Evolutionary conservation across 2,888 invertebrate genomes (phyloP).

Genomic region (Volucella zonaria): DNA sequence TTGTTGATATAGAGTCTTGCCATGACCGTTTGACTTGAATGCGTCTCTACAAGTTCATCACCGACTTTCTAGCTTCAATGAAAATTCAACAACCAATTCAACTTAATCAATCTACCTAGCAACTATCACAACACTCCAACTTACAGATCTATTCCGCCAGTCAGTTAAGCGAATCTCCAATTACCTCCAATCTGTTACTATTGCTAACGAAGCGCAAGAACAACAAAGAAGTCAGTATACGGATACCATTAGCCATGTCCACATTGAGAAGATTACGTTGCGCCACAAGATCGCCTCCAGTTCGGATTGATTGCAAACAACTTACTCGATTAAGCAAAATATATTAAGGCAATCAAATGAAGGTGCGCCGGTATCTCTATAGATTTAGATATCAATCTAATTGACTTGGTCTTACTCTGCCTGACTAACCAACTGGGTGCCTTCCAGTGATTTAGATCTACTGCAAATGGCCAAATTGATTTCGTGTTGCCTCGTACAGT

Average conservation of each 20-base stretch:
- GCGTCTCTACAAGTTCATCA: too few relatives aligned
- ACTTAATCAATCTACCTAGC: too few relatives aligned
- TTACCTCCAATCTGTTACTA: conserved; percentile 8
- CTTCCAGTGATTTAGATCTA: conserved; percentile 48
- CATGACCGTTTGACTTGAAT: too few relatives aligned
- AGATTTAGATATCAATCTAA: conserved; percentile 66
- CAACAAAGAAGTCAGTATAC: conserved; percentile 21
- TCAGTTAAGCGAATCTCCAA: conserved; percentile 10
- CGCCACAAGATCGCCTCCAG: conserved; percentile 35
- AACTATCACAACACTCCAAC: too few relatives aligned
- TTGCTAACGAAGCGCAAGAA: conserved; percentile 5
- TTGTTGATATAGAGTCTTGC: too few relatives aligned
- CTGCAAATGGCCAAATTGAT: conserved; percentile 61
- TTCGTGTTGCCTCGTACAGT: conserved; percentile 46
- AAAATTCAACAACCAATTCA: too few relatives aligned
- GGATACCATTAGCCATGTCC: conserved; percentile 16
- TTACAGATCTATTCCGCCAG: neutral
- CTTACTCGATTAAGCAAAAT: conserved; percentile 31
- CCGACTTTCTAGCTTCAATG: too few relatives aligned
- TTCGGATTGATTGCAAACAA: conserved; percentile 54
- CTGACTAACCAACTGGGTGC: conserved; percentile 43
- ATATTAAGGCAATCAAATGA: conserved; percentile 49
- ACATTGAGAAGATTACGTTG: conserved; percentile 36
- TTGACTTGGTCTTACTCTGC: conserved; percentile 38
- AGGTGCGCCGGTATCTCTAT: conserved; percentile 66